Percentiles rank a stretch among this genome's conserved stretches.
These are phyloP conservation scores for Romanogobio albipinnatus DNA, from an alignment of 2,113 vertebrate genomes.

Conservation along the genomic window DNA sequence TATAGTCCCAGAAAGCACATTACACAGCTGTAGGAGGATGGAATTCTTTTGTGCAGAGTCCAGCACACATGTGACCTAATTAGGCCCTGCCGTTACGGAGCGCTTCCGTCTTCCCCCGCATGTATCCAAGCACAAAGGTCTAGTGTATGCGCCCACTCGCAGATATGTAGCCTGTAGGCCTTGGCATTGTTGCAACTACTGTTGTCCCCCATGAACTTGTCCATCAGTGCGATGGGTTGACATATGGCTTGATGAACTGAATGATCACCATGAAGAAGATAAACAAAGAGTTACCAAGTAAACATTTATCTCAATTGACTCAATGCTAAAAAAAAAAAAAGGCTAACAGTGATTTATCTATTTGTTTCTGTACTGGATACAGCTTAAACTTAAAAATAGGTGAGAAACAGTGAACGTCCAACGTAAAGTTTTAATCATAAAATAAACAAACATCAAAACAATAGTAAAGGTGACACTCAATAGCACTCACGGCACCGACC, in stretches of 20 bases:
- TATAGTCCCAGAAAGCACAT: constrained; percentile 29
- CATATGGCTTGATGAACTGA: background rate
- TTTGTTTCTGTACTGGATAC: background rate
- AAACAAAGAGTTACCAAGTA: constrained; percentile 8
- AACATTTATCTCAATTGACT: background rate
- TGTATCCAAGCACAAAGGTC: constrained; percentile 51
- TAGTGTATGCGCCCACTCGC: constrained; percentile 52
- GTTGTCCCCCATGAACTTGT: constrained; percentile 10
- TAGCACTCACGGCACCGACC: too few species aligned
- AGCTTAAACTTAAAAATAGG: background rate
- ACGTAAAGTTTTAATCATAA: too few species aligned
- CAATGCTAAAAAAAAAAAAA: background rate
- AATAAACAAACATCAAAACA: too few species aligned
- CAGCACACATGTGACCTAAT: constrained; percentile 57
- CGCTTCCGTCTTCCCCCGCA: constrained; percentile 56
- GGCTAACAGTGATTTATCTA: background rate
- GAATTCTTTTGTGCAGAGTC: constrained; percentile 55
- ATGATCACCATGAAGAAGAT: constrained; percentile 11
- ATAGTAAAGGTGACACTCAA: too few species aligned
- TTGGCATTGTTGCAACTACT: constrained; percentile 6
- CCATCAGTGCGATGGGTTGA: background rate
- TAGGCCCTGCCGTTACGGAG: constrained; percentile 50
- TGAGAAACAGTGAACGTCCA: too few species aligned
- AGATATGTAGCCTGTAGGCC: constrained; percentile 38
- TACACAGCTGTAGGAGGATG: constrained; percentile 44